phyloP scores from a whole-genome alignment of 2,113 vertebrate species.

The Alouatta palliata region DNA sequence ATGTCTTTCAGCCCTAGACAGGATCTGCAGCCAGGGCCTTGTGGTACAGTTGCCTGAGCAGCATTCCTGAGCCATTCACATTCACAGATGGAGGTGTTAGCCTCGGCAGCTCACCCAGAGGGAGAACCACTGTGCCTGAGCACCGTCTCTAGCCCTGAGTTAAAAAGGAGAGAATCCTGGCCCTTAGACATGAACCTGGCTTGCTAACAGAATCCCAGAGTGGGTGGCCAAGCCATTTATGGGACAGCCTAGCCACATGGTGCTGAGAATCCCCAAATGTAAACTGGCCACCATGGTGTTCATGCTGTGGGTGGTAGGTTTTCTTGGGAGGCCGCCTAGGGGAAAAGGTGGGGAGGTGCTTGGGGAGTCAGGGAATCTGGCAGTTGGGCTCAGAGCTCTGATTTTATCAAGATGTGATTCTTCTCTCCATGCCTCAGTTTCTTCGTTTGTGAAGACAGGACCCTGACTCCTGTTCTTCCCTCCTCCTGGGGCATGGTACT shows the following conservation, averaged over 20 bases:
- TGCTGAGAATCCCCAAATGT: not conserved
- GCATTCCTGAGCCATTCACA: not conserved
- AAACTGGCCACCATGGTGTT: not conserved
- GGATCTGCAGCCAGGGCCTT: slow-evolving; percentile 41
- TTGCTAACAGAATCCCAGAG: slow-evolving; percentile 25
- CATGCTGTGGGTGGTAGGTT: not conserved
- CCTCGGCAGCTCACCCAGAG: not conserved
- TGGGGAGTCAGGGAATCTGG: not conserved
- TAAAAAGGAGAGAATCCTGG: not conserved
- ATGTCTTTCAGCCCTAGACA: slow-evolving; percentile 23
- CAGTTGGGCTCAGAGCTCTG: not conserved
- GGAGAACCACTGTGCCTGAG: not conserved
- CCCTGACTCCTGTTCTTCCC: not conserved
- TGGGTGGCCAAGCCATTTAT: not conserved
- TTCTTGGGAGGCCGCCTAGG: not conserved
- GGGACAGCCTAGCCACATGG: not conserved
- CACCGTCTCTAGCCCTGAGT: not conserved
- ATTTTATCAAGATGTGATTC: not conserved
- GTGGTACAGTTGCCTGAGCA: not conserved
- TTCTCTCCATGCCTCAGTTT: not conserved
- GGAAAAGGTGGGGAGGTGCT: not conserved
- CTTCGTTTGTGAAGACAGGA: not conserved
- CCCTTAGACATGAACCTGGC: not conserved
- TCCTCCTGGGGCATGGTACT: not conserved
- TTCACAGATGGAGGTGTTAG: not conserved